A percentile compares a stretch with the other conserved stretches of the same genome.
These are phyloP conservation scores for Caprella mutica DNA, from an alignment of 2,888 invertebrate species.

Conservation along the genomic window DNA sequence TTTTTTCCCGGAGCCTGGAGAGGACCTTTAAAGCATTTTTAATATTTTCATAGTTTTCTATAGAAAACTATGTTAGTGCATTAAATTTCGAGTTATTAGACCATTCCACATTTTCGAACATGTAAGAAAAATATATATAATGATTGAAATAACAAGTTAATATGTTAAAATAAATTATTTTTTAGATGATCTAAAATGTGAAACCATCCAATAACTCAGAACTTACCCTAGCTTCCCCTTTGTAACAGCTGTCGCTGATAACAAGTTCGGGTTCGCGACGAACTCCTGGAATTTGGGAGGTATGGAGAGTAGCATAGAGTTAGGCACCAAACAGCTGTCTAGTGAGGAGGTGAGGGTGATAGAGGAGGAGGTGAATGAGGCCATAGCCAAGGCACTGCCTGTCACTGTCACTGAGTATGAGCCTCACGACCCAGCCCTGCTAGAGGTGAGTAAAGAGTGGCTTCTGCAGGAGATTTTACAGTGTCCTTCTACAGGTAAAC, in stretches of 20 bases:
- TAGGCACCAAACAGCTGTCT: conserved; percentile 41
- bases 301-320: conserved; percentile 60
- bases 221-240: not conserved
- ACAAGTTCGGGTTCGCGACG: conserved; percentile 55
- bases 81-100: too few relatives aligned
- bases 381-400: conserved; percentile 53
- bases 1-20: too few relatives aligned
- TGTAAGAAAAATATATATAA: too few relatives aligned
- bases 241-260: conserved; percentile 47
- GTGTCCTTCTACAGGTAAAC: too few relatives aligned
- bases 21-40: too few relatives aligned
- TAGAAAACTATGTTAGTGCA: too few relatives aligned
- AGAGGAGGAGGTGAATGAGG: conserved; percentile 55
- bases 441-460: conserved; percentile 38
- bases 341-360: conserved; percentile 40
- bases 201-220: too few relatives aligned
- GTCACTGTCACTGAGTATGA: conserved; percentile 54
- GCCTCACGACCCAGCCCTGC: conserved; percentile 50
- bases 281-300: conserved; percentile 74
- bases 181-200: too few relatives aligned
- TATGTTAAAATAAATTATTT: too few relatives aligned
- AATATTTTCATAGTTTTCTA: too few relatives aligned
- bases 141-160: too few relatives aligned
- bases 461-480: not conserved
- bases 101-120: too few relatives aligned